These are phyloP conservation scores for Pseudomugil gertrudae DNA, from an alignment of 2,797 vertebrate species.

Conservation along the genomic window DNA sequence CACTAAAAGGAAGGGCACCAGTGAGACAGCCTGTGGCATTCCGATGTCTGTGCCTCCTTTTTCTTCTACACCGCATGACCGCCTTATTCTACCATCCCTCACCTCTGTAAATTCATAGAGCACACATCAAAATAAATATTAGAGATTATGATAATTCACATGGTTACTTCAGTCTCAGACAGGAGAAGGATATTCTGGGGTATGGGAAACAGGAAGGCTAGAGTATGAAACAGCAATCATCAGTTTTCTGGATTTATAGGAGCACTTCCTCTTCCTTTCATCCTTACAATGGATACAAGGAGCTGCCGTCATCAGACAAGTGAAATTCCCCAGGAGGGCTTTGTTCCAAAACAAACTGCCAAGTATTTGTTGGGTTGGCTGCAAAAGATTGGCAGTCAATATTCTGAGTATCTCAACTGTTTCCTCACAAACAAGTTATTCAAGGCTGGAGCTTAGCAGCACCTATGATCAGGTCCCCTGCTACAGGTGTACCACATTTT, in stretches of 20 bases:
- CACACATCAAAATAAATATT: slow-evolving; percentile 6
- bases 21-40: slow-evolving; percentile 91
- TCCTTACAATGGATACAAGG: slow-evolving; percentile 56
- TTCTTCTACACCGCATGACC: slow-evolving; percentile 88
- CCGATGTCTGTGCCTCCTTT: slow-evolving; percentile 83
- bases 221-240: slow-evolving; percentile 28
- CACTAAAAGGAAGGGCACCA: slow-evolving; percentile 86
- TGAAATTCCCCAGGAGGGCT: slow-evolving; percentile 1
- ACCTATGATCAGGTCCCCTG: too few relatives aligned
- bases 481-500: too few relatives aligned
- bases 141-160: background rate
- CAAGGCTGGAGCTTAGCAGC: background rate
- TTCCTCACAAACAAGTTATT: background rate
- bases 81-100: slow-evolving; percentile 65
- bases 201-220: slow-evolving; percentile 62
- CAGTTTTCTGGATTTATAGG: slow-evolving; percentile 53
- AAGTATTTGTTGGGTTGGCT: slow-evolving; percentile 4
- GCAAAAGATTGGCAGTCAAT: background rate
- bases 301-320: slow-evolving; percentile 21
- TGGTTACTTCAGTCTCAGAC: background rate
- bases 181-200: slow-evolving; percentile 16
- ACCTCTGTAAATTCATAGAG: slow-evolving; percentile 44
- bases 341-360: slow-evolving; percentile 19
- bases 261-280: slow-evolving; percentile 67
- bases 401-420: background rate